These are phyloP conservation scores for Pammene aurita DNA, from an alignment of 2,888 invertebrate species.

Conservation along the genomic window DNA sequence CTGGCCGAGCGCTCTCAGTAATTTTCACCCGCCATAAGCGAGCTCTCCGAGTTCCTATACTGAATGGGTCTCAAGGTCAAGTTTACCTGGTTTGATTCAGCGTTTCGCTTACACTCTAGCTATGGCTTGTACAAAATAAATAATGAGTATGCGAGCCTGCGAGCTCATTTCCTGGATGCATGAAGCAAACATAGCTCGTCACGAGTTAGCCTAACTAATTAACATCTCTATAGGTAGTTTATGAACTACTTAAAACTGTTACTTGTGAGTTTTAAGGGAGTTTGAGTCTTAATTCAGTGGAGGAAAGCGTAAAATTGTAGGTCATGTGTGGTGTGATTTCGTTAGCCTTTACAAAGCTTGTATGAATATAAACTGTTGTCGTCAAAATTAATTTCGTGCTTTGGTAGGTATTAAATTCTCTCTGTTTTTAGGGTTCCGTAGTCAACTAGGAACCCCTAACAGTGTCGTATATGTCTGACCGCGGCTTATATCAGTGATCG, in stretches of 20 bases:
- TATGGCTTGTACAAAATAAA: constrained; percentile 4
- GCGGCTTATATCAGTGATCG: too few species aligned
- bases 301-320: background rate
- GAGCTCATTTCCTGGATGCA: constrained; percentile 31
- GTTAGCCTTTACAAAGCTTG: background rate
- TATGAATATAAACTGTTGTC: too few species aligned
- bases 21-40: too few species aligned
- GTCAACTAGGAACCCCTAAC: too few species aligned
- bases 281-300: background rate
- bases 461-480: too few species aligned
- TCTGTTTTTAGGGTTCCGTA: too few species aligned
- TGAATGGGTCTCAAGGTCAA: too few species aligned
- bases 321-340: background rate
- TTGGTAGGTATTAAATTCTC: too few species aligned
- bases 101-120: background rate
- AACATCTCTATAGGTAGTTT: constrained; percentile 14
- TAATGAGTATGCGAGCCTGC: background rate
- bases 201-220: constrained; percentile 20
- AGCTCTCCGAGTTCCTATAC: too few species aligned
- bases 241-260: constrained; percentile 3
- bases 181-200: constrained; percentile 15
- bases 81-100: too few species aligned
- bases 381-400: too few species aligned
- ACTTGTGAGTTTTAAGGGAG: background rate
- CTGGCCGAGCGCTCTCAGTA: too few species aligned